Base-by-base conservation (phyloP, 1,140 invertebrate genomes). In the Eupeodes corollae region DNA sequence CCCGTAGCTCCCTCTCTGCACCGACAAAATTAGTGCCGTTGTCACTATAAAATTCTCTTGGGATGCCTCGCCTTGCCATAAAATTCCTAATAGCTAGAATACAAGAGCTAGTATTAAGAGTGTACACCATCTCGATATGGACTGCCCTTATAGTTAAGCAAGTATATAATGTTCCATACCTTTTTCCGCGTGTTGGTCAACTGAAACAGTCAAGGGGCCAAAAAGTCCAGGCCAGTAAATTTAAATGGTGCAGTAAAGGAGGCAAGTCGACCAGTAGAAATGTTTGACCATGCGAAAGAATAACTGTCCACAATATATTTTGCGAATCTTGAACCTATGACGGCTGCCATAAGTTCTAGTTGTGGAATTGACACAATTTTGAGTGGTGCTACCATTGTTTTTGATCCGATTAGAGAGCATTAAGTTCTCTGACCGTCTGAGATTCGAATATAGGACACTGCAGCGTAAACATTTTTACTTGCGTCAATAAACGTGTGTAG, bases 291-390 rank as follows among this genome's bases (percentile, higher is more conserved):
- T n/a, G n/a, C n/a, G n/a, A n/a, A n/a, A n/a, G n/a, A n/a, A n/a
- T n/a, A n/a, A n/a, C n/a, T n/a, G n/a, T n/a, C n/a, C n/a, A n/a
- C n/a, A n/a, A n/a, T n/a, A n/a, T n/a, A n/a, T n/a, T n/a, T n/a
- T n/a, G n/a, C n/a, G n/a, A 72, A 13, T 33, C 61, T 52, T 2
- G 50, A 49, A 6, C 56, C 61, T n/a, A 69, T 41, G 1, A 68
- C 18, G 3, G 43, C 43, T 15, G 12, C 43, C n/a, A 31, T 35
- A 3, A 72, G 47, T 49, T 72, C 70, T 1, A 72, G 45, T n/a
- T 63, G 46, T 0, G 70, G 69, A 19, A 70, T 60, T 6, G 62
- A 62, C 5, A 60, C 26, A 5, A 42, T 16, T 44, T 63, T 62
- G 9, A 67, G 8, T 11, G 67, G 67, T 0, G 69, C 55, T 1